Evolutionary conservation across 2,797 vertebrate species (phyloP).

Genomic region (Dicrostonyx torquatus): DNA sequence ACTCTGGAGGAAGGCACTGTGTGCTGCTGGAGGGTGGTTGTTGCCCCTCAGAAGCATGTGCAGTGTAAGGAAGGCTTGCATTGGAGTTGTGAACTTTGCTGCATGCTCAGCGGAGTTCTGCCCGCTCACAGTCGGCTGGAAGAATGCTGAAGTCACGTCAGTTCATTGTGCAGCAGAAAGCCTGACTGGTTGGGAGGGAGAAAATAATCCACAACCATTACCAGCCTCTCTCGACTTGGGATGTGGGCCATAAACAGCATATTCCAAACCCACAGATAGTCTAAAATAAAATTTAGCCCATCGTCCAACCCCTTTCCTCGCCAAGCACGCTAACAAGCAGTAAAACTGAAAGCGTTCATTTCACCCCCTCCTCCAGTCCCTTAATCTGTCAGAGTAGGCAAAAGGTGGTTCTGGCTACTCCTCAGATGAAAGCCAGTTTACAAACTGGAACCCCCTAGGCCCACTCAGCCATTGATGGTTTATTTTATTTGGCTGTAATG

Average conservation of each 20-base stretch:
- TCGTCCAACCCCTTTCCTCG: neutral
- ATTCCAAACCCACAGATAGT: slow-evolving; percentile 38
- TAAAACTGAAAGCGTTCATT: slow-evolving; percentile 3
- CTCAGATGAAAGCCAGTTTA: slow-evolving; percentile 20
- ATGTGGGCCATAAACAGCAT: neutral
- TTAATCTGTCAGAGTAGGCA: neutral
- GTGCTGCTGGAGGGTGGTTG: slow-evolving; percentile 12
- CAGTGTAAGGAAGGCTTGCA: neutral
- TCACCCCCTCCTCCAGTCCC: neutral
- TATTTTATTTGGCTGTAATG: slow-evolving; percentile 35
- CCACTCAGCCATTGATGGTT: neutral
- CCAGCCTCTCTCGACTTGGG: neutral
- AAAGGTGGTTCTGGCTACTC: neutral
- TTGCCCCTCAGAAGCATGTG: neutral
- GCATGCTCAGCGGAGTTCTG: slow-evolving; percentile 56
- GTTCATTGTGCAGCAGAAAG: neutral
- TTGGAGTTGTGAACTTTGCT: slow-evolving; percentile 15
- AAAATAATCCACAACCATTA: neutral
- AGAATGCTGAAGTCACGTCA: slow-evolving; percentile 47
- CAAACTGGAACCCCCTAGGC: neutral
- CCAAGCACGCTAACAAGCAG: slow-evolving; percentile 20
- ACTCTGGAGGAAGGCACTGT: neutral
- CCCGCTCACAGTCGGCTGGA: neutral
- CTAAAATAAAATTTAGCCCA: slow-evolving; percentile 37
- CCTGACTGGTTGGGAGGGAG: neutral